Conservation (phyloP, 2,888 invertebrate species). For the Fragum sueziense region DNA sequence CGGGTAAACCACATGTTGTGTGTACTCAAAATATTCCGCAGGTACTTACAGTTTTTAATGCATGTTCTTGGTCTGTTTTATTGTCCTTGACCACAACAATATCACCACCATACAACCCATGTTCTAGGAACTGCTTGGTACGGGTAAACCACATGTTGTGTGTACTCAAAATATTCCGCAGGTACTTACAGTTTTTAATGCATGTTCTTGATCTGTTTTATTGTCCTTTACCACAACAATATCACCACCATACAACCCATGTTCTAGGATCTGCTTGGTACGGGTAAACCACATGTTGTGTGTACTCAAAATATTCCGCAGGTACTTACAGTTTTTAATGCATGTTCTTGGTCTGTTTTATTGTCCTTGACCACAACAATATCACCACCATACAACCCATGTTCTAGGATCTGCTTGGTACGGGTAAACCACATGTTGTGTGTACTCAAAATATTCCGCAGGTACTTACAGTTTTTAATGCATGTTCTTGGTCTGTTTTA, state of each 20-base stretch:
- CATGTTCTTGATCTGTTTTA: conserved; percentile 60
- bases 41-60: conserved; percentile 66
- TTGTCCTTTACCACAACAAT: conserved; percentile 69
- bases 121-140: conserved; percentile 63
- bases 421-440: too few relatives aligned
- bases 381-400: conserved; percentile 67
- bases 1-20: too few relatives aligned
- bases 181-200: conserved; percentile 67
- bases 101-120: conserved; percentile 67
- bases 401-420: conserved; percentile 63
- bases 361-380: conserved; percentile 69
- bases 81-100: conserved; percentile 69
- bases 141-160: too few relatives aligned
- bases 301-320: too few relatives aligned
- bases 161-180: too few relatives aligned
- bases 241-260: conserved; percentile 67
- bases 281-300: too few relatives aligned
- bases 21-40: too few relatives aligned
- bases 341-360: conserved; percentile 60
- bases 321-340: conserved; percentile 67
- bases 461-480: conserved; percentile 67
- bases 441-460: too few relatives aligned
- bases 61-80: conserved; percentile 60
- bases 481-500: conserved; percentile 60
- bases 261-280: conserved; percentile 63